Conservation (phyloP, 2,797 vertebrate genomes). For the Lagorchestes hirsutus region DNA sequence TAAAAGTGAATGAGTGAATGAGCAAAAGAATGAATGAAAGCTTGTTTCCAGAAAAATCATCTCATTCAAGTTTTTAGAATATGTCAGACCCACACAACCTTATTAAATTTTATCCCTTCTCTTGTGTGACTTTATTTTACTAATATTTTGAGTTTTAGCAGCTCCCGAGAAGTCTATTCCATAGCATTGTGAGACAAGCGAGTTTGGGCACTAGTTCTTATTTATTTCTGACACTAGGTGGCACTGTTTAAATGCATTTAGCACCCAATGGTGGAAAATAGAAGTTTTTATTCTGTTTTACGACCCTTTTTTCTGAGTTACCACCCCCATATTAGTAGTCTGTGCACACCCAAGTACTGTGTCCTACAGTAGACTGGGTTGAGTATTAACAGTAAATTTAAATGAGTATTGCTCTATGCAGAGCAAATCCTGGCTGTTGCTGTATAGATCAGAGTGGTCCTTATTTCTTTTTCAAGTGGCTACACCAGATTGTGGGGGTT, state of each 20-base stretch:
- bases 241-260: slow-evolving; percentile 80
- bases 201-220: background rate
- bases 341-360: background rate
- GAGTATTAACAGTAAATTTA: slow-evolving; percentile 36
- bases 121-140: background rate
- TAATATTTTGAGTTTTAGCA: background rate
- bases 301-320: slow-evolving; percentile 51
- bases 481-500: background rate
- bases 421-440: background rate
- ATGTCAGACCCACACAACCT: background rate
- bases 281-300: rapidly evolving
- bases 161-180: background rate
- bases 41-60: background rate
- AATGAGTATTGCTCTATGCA: background rate
- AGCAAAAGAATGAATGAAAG: background rate
- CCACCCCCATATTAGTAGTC: background rate
- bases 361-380: background rate
- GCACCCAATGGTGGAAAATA: background rate
- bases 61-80: background rate
- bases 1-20: background rate
- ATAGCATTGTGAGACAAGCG: rapidly evolving
- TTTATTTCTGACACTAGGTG: slow-evolving; percentile 79
- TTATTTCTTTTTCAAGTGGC: background rate
- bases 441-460: background rate
- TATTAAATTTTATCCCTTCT: background rate